These are phyloP conservation scores for Corvus hawaiiensis DNA, from an alignment of 2,113 vertebrate species.

Conservation along the genomic window DNA sequence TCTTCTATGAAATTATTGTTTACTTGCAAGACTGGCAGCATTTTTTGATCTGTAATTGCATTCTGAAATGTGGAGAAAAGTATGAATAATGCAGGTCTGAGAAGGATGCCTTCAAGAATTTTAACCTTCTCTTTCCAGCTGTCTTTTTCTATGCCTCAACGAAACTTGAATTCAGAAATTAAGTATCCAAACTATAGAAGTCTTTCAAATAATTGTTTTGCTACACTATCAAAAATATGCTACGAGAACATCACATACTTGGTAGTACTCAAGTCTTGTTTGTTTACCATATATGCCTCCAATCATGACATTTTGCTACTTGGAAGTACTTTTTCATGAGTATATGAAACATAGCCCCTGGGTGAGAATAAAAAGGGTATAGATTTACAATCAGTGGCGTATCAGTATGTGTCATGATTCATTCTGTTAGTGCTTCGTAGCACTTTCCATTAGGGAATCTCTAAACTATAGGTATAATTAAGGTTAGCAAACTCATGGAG, in stretches of 20 bases:
- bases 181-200: background rate
- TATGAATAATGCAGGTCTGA: background rate
- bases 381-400: slow-evolving; percentile 14
- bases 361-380: background rate
- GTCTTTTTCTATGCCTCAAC: background rate
- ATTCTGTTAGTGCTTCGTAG: slow-evolving; percentile 8
- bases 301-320: background rate
- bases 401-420: slow-evolving; percentile 32
- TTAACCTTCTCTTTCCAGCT: background rate
- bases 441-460: slow-evolving; percentile 3
- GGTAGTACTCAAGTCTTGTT: background rate
- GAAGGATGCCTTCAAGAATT: background rate
- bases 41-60: background rate
- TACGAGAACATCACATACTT: background rate
- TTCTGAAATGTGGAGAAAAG: background rate
- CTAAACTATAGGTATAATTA: slow-evolving; percentile 13
- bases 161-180: background rate
- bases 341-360: background rate
- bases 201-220: background rate
- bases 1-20: background rate
- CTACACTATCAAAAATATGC: background rate
- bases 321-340: slow-evolving; percentile 7
- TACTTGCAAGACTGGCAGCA: background rate
- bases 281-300: background rate
- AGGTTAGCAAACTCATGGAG: background rate